Evolutionary conservation across 2,888 invertebrate genomes (phyloP), one percentile per base, ranked within the genome.

Genomic region (Artemia sinica): DNA sequence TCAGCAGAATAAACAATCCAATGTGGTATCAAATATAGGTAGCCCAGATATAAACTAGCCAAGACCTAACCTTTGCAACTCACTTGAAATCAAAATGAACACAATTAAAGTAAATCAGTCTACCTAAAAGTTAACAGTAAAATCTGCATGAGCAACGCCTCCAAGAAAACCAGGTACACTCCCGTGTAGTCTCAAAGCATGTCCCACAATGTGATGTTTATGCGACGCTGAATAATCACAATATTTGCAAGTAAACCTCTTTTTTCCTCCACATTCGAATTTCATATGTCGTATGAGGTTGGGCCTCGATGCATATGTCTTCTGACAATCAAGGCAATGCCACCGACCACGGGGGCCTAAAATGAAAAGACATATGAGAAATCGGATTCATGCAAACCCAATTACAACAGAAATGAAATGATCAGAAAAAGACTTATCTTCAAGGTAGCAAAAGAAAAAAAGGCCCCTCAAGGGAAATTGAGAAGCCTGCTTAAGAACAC

Each of bases 251-350:
- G 14, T 58, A 28, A 58, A 58, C 63, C 63, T 8, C 28, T 58
- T 58, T 58, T 58, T 58, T 28, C 63, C 63, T 18, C 63, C 63
- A 58, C 63, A 58, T 58, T 58, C 63, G 63, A 18, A 58, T 58
- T 28, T 58, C n/a, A 58, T 58, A 58, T 58, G 63, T 9, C 63
- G 63, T 18, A 28, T 18, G n/a, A 58, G 63, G 63, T 58, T 58
- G 63, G n/a, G n/a, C 28, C 63, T 58, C 63, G 63, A 18, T 18
- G 63, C 63, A 28, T 58, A 58, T n/a, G 63, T 58, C 63, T 58
- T 58, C 63, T 58, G 63, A 28, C 63, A 58, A 8, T 28, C 14
- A 28, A 58, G 14, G 10, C 63, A 58, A 58, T 18, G 63, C 63
- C 63, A 58, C 28, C 63, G 41, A 41, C 41, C 41, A 41, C 41